phyloP scores from a whole-genome alignment of 1,140 invertebrate genomes.

The Nilaparvata lugens region DNA sequence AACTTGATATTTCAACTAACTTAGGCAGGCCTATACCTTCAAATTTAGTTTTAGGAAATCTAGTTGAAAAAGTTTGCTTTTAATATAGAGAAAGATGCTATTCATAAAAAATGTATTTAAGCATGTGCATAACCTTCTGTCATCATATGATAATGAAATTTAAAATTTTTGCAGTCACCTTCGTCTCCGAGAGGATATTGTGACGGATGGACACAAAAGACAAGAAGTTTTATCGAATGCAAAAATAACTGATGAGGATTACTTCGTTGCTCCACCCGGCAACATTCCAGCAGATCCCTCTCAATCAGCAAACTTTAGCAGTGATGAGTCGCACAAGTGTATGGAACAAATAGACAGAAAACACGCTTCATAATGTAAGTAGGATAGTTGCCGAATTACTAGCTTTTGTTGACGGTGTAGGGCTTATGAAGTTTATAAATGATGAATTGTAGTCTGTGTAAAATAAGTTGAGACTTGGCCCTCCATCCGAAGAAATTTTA shows the following conservation, averaged over 20 bases:
- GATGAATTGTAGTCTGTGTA: no score
- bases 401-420: no score
- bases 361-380: no score
- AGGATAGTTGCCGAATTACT: no score
- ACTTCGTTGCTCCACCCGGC: constrained; percentile 78
- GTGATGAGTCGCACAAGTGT: no score
- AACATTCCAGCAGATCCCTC: constrained; percentile 46
- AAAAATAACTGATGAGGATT: constrained; percentile 65
- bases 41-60: not conserved
- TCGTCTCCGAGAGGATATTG: constrained; percentile 55
- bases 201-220: constrained; percentile 54
- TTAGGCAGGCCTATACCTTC: no score
- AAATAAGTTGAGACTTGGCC: no score
- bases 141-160: not conserved
- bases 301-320: no score
- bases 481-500: no score
- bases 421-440: no score
- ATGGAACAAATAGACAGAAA: no score
- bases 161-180: constrained; percentile 44
- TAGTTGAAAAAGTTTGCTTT: not conserved
- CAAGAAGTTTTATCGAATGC: constrained; percentile 64
- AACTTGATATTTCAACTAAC: no score
- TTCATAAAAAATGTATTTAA: not conserved
- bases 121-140: not conserved
- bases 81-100: not conserved